Conservation (phyloP, 1,140 invertebrate species). For the Sinonovacula constricta region DNA sequence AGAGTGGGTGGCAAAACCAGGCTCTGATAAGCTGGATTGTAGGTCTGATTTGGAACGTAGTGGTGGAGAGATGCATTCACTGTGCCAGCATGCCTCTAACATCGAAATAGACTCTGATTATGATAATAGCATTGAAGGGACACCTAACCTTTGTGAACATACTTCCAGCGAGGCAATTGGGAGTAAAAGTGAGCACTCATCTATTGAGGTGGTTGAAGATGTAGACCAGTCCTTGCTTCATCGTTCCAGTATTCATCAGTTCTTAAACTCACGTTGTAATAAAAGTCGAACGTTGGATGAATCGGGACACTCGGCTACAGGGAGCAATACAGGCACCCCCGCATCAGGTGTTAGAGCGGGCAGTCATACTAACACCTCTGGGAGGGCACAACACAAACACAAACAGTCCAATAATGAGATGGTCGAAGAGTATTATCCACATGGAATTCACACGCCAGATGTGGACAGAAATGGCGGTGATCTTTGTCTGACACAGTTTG, state of each 20-base stretch:
- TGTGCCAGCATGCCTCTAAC: no score
- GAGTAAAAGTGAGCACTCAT: background rate
- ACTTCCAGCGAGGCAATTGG: no score
- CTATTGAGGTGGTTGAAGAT: constrained; percentile 30
- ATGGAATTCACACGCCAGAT: constrained; percentile 4
- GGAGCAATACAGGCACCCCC: background rate
- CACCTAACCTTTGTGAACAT: no score
- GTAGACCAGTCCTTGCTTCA: constrained; percentile 42
- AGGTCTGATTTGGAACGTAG: background rate
- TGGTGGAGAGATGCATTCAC: background rate
- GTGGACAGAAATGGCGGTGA: background rate
- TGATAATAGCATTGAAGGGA: no score
- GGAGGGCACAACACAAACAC: no score
- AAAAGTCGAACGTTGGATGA: constrained; percentile 39
- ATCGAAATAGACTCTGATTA: background rate
- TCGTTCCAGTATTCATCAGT: constrained; percentile 43
- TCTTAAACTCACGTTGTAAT: constrained; percentile 42
- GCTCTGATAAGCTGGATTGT: background rate
- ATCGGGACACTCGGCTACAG: background rate
- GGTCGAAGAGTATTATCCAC: constrained; percentile 26
- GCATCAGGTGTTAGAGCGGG: background rate
- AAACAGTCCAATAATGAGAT: no score
- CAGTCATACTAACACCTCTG: no score
- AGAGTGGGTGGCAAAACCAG: background rate
- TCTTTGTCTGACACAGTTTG: background rate